Percentiles rank a stretch among this genome's conserved stretches.
These are phyloP conservation scores for Drosophila formosana DNA, from an alignment of 2,888 invertebrate species.

Conservation along the genomic window DNA sequence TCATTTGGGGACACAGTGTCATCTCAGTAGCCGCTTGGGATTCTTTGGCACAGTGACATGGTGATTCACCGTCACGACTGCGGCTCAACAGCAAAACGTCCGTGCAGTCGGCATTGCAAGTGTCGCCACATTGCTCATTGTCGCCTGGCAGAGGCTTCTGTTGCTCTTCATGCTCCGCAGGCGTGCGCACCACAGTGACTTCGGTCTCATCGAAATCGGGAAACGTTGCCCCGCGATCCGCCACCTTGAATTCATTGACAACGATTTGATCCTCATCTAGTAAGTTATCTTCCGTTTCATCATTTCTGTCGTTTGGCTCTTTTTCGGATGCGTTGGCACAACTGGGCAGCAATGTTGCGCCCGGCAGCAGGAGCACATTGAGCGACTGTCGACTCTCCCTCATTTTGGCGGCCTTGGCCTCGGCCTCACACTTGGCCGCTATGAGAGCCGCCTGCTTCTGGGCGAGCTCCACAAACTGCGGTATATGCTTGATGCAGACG, in stretches of 20 bases:
- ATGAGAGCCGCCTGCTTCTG: conserved; percentile 31
- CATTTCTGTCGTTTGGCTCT: too few relatives aligned
- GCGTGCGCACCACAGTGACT: conserved; percentile 50
- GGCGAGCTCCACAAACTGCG: conserved; percentile 61
- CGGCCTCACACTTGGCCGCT: neutral
- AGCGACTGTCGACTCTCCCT: conserved; percentile 28
- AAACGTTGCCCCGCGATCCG: conserved; percentile 38
- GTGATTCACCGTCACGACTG: conserved; percentile 28
- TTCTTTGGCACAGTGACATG: conserved; percentile 43
- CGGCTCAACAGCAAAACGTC: conserved; percentile 63
- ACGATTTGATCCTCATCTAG: conserved; percentile 53
- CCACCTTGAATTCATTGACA: conserved; percentile 57
- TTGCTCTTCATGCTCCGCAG: conserved; percentile 34
- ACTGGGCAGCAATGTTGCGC: conserved; percentile 38
- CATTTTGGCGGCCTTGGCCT: neutral
- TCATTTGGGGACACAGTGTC: conserved; percentile 1
- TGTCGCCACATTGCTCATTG: conserved; percentile 29
- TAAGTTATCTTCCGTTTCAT: conserved; percentile 11
- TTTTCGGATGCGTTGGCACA: conserved; percentile 22
- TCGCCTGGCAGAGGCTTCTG: neutral
- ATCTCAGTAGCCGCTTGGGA: neutral
- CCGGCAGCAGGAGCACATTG: conserved; percentile 60
- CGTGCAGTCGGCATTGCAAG: conserved; percentile 39
- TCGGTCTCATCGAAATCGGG: conserved; percentile 58
- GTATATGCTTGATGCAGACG: conserved; percentile 67